These are phyloP conservation scores for Enteromius viviparus DNA, from an alignment of 2,797 vertebrate species.

Conservation along the genomic window DNA sequence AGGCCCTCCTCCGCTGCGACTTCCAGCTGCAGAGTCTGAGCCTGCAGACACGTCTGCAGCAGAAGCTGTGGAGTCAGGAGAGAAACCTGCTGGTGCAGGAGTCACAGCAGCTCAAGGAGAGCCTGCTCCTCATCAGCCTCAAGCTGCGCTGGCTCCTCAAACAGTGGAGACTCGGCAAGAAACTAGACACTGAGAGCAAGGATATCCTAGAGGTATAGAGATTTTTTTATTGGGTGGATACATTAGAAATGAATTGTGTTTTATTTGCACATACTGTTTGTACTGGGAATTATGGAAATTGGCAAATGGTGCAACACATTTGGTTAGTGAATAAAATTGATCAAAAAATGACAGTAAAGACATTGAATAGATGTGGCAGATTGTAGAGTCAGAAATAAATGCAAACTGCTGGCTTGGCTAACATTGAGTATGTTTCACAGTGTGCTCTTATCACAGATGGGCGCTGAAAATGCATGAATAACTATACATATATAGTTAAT, in stretches of 20 bases:
- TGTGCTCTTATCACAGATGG: not conserved
- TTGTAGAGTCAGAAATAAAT: not conserved
- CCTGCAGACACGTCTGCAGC: constrained; percentile 92
- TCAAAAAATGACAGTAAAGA: not conserved
- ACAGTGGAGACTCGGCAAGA: constrained; percentile 91
- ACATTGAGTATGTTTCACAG: not conserved
- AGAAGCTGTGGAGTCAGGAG: constrained; percentile 95
- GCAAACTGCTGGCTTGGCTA: not conserved
- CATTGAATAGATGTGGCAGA: not conserved
- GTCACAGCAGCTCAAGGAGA: constrained; percentile 94
- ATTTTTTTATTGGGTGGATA: not conserved
- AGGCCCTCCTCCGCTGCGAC: constrained; percentile 87
- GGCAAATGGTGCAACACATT: not conserved
- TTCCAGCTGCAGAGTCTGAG: constrained; percentile 96
- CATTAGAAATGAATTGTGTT: not conserved
- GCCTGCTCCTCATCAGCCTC: constrained; percentile 92
- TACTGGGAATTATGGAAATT: not conserved
- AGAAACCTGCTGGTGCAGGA: constrained; percentile 93
- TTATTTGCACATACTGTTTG: not conserved
- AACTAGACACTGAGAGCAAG: constrained; percentile 84
- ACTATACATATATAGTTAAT: too few species aligned
- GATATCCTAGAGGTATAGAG: constrained; percentile 89
- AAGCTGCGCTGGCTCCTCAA: constrained; percentile 97
- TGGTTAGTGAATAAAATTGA: not conserved
- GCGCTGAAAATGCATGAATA: not conserved